Conservation (phyloP, 2,113 vertebrate genomes). For the Thryonomys swinderianus region DNA sequence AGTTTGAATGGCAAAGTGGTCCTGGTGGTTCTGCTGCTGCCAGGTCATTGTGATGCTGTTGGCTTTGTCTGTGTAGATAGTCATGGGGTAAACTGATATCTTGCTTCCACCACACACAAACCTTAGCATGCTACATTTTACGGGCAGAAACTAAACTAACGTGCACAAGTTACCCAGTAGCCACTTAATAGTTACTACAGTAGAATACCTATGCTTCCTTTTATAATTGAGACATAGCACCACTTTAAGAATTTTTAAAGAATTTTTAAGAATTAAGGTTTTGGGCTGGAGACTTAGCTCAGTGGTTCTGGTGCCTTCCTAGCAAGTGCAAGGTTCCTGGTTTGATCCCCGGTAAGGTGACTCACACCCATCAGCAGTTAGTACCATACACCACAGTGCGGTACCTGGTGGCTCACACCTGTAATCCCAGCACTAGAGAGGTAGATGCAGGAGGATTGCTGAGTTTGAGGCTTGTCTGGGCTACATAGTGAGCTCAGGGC, state of each 20-base stretch:
- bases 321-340: no score
- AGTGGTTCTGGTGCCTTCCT: no score
- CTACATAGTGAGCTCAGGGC: no score
- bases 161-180: not conserved
- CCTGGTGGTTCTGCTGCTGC: slow-evolving; percentile 90
- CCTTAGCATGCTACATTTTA: not conserved
- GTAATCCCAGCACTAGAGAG: no score
- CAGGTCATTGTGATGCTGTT: slow-evolving; percentile 83
- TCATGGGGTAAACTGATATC: slow-evolving; percentile 80
- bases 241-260: not conserved
- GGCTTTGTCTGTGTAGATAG: slow-evolving; percentile 85
- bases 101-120: not conserved
- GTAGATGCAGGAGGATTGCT: no score
- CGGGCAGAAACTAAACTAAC: not conserved
- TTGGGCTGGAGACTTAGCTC: no score
- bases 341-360: no score
- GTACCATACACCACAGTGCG: no score
- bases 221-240: slow-evolving; percentile 15
- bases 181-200: not conserved
- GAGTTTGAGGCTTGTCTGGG: no score
- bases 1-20: slow-evolving; percentile 87
- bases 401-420: no score
- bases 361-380: no score
- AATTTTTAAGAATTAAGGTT: no score
- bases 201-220: not conserved